Evolutionary conservation across 2,113 vertebrate genomes (phyloP).

Genomic region (Sinocyclocheilus grahami): DNA sequence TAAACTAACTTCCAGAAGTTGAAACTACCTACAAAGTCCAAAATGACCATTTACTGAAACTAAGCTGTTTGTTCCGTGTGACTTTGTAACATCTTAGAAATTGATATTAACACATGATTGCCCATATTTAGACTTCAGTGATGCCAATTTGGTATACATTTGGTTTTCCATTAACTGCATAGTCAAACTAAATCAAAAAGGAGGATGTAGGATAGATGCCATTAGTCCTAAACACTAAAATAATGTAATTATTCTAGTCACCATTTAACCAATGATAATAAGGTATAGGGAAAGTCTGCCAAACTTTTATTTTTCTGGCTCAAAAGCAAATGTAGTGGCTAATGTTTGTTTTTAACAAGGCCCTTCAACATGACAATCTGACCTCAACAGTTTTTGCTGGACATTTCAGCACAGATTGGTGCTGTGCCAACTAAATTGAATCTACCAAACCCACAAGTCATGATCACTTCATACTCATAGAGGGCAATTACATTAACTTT

Average conservation of each 20-base stretch:
- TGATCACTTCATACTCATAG: neutral
- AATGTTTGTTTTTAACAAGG: neutral
- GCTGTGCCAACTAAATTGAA: neutral
- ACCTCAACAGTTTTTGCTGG: neutral
- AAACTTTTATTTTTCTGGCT: neutral
- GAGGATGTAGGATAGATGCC: neutral
- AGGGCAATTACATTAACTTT: neutral
- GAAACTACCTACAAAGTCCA: neutral
- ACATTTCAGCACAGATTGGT: neutral
- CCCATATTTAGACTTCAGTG: neutral
- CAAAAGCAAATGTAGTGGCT: neutral
- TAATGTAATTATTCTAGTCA: neutral
- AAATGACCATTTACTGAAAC: neutral
- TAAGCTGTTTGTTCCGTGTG: neutral
- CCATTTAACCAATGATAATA: neutral
- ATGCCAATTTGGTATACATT: neutral
- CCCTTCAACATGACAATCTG: neutral
- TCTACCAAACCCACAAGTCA: neutral
- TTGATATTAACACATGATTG: neutral
- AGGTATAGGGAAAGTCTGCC: neutral
- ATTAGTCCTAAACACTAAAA: neutral
- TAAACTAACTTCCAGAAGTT: conserved; percentile 1
- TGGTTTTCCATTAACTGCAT: too few relatives aligned
- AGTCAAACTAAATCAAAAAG: neutral
- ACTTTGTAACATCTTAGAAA: neutral